These are phyloP conservation scores for Papilio polytes DNA, from an alignment of 1,140 invertebrate genomes.

Conservation along the genomic window DNA sequence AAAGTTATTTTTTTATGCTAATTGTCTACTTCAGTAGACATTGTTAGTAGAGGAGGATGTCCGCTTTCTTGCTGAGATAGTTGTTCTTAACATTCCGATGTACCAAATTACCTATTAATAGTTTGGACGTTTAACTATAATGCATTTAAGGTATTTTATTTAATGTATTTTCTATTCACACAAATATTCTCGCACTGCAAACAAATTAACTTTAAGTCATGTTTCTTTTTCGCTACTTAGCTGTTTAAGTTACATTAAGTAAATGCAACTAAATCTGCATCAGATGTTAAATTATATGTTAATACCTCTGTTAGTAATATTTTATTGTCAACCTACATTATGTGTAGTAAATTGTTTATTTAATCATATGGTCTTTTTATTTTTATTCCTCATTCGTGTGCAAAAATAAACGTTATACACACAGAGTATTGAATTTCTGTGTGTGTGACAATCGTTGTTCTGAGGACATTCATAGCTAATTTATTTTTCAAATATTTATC, in stretches of 20 bases:
- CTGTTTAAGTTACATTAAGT: slow-evolving; percentile 37
- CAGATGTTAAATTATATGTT: slow-evolving; percentile 69
- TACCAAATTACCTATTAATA: slow-evolving; percentile 73
- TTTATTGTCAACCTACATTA: slow-evolving; percentile 83
- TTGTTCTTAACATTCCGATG: slow-evolving; percentile 74
- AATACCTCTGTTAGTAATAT: slow-evolving; percentile 81
- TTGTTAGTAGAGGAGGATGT: background rate
- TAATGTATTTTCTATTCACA: slow-evolving; percentile 41
- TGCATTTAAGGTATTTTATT: slow-evolving; percentile 72
- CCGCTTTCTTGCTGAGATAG: slow-evolving; percentile 40
- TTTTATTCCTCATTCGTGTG: slow-evolving; percentile 31
- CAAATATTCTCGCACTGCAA: slow-evolving; percentile 44
- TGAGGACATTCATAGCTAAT: background rate
- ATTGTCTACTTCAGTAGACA: background rate
- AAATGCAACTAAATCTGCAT: slow-evolving; percentile 73
- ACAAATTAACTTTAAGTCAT: slow-evolving; percentile 35
- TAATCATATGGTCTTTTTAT: slow-evolving; percentile 74
- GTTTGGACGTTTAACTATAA: slow-evolving; percentile 53
- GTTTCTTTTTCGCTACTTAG: slow-evolving; percentile 37
- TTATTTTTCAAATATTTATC: background rate
- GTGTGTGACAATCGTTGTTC: background rate
- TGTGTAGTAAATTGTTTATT: slow-evolving; percentile 84
- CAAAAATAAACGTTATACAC: too few relatives aligned
- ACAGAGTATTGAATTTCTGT: background rate
- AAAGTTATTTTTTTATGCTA: background rate